Base-by-base conservation (phyloP, 2,888 invertebrate genomes). In the Trachelus iudaicus region DNA sequence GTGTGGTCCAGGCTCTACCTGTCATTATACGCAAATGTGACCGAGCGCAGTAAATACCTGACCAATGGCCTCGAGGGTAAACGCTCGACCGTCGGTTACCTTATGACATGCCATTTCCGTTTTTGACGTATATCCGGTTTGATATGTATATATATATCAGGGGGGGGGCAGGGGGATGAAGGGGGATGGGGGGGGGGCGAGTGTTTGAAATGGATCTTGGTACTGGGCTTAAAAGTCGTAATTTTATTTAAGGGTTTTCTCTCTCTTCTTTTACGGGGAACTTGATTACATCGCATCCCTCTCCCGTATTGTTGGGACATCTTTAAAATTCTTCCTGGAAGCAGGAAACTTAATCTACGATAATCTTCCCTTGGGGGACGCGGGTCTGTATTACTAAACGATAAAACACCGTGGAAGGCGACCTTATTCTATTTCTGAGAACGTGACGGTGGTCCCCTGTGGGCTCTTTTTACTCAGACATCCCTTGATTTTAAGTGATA, bases 391-490 rank as follows among this genome's bases (percentile, higher is more conserved):
- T 82, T 79, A 83, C 79, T 80, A 81, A 76, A 79, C 80, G 78
- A 82, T 83, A 83, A 85, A 86, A 82, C 80, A 81, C 78, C 79
- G 76, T 75, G 77, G 75, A 78, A 73, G 80, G 79, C 79, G 81
- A 81, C 81, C 86, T 35, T 85, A 83, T 85, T 86, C 82, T 81
- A 82, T 85, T 89, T 89, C 88, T 84, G 71, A 80, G 88, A 89
- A 89, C 84, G 78, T 85, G 82, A 83, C 84, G 85, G 87, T 86
- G 86, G 86, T 79, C 84, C 84, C 77, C 79, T 23, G 9, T 23
- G 23, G 23, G 56, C 23, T 56, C 56, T 56, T 56, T 56, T 56
- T 56, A 56, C 56, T 56, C 23, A 6, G 56, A 56, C 56, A 56
- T 9, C 23, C 56, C 56, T 56, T 56, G 56, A 56, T 56, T 56